These are phyloP conservation scores for Eleutherodactylus coqui DNA, from an alignment of 2,797 vertebrate genomes.

Conservation along the genomic window DNA sequence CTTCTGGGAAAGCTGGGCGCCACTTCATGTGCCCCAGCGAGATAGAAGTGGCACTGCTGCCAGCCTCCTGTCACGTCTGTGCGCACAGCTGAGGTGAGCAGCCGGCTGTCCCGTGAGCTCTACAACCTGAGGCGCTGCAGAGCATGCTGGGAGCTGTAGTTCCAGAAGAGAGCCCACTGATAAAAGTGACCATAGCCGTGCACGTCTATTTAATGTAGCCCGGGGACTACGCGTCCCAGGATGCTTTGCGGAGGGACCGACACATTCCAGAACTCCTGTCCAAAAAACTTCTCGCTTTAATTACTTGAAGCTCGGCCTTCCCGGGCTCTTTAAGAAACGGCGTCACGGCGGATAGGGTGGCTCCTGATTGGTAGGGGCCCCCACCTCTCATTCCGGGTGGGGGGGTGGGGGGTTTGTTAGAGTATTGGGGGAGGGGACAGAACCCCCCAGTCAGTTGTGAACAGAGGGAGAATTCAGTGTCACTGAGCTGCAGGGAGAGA, in stretches of 20 bases:
- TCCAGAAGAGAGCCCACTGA: no score
- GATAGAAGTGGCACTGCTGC: no score
- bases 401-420: constrained; percentile 54
- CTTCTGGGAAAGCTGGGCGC: no score
- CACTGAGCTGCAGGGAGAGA: constrained; percentile 47
- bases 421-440: constrained; percentile 58
- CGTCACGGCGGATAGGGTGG: constrained; percentile 28
- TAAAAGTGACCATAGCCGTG: not conserved
- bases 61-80: no score
- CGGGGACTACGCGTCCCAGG: constrained; percentile 42
- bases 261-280: constrained; percentile 54
- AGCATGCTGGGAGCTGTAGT: not conserved
- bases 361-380: constrained; percentile 52
- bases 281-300: constrained; percentile 51
- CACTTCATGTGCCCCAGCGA: no score
- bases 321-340: constrained; percentile 48
- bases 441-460: constrained; percentile 43
- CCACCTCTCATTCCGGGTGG: constrained; percentile 54
- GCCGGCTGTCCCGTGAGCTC: not conserved
- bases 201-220: not conserved
- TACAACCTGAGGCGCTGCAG: not conserved
- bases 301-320: constrained; percentile 12
- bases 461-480: constrained; percentile 63
- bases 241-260: constrained; percentile 52
- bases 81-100: not conserved